Conservation (phyloP, 2,113 vertebrate species). For the Pseudois nayaur region DNA sequence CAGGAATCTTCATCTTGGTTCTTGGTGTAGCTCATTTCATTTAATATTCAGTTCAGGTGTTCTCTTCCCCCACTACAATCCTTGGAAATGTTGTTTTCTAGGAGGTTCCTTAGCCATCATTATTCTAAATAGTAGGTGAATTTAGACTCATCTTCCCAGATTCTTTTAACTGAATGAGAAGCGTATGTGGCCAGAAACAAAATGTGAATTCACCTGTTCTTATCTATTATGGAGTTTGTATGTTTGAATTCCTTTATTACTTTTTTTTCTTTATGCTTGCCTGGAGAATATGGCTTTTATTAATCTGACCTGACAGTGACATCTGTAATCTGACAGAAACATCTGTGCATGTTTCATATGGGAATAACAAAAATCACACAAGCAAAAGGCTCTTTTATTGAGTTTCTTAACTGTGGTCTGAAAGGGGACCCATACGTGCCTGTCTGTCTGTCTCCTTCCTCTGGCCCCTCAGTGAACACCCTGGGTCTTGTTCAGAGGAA, state of each 20-base stretch:
- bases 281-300: conserved; percentile 39
- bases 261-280: conserved; percentile 36
- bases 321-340: background rate
- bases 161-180: conserved; percentile 76
- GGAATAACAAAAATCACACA: conserved; percentile 59
- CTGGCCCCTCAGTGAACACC: background rate
- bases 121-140: conserved; percentile 67
- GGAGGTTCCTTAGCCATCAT: conserved; percentile 37
- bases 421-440: background rate
- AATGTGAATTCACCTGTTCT: conserved; percentile 60
- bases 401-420: conserved; percentile 46
- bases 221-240: conserved; percentile 63
- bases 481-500: background rate
- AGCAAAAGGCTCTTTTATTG: conserved; percentile 36
- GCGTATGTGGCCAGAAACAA: conserved; percentile 68
- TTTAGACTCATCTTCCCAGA: conserved; percentile 51
- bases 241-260: conserved; percentile 69
- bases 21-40: conserved; percentile 22
- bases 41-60: conserved; percentile 58
- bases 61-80: conserved; percentile 28
- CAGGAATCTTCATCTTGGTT: conserved; percentile 13
- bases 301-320: conserved; percentile 58
- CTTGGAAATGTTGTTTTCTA: conserved; percentile 58
- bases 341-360: conserved; percentile 57
- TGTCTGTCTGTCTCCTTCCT: background rate